Conservation (phyloP, 2,113 vertebrate species). For the Rostratula benghalensis region DNA sequence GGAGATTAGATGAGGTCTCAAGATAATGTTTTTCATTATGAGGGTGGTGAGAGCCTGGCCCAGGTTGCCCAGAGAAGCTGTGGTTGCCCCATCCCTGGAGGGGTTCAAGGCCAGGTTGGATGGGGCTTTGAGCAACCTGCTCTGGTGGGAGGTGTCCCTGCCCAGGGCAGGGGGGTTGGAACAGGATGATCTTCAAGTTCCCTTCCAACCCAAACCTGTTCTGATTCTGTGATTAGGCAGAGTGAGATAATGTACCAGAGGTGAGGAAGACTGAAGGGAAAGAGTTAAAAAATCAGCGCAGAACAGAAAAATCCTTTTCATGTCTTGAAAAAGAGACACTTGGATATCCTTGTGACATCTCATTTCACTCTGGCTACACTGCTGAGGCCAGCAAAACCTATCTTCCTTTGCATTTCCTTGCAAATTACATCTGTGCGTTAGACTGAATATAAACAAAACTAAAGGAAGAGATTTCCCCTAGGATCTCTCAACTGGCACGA, state of each 20-base stretch:
- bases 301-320: neutral
- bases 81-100: neutral
- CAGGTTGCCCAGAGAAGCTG: neutral
- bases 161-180: neutral
- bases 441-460: slow-evolving; percentile 44
- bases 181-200: neutral
- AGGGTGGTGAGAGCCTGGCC: neutral
- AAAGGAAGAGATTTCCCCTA: slow-evolving; percentile 64
- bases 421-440: slow-evolving; percentile 57
- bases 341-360: slow-evolving; percentile 42
- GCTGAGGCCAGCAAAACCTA: slow-evolving; percentile 60
- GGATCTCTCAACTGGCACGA: slow-evolving; percentile 48
- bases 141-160: neutral
- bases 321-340: neutral
- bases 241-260: neutral
- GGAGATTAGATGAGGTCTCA: neutral
- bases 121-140: neutral
- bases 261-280: neutral
- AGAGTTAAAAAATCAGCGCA: neutral
- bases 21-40: neutral
- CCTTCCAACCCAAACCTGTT: neutral
- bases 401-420: slow-evolving; percentile 51
- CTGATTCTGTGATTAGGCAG: neutral
- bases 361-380: neutral
- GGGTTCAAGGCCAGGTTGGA: neutral